phyloP scores from a whole-genome alignment of 2,113 vertebrate genomes.

The Odontesthes bonariensis region DNA sequence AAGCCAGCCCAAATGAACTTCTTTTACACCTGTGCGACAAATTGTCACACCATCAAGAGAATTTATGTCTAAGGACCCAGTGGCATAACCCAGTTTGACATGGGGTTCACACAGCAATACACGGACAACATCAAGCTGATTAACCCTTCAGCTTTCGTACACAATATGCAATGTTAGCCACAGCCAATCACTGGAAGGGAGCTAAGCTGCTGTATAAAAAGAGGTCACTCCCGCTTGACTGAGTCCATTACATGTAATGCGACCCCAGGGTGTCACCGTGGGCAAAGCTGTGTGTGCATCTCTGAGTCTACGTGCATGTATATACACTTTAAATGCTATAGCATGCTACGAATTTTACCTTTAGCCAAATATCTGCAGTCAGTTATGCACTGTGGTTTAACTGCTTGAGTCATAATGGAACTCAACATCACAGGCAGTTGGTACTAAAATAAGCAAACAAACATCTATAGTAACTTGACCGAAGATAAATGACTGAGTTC shows the following conservation, averaged over 20 bases:
- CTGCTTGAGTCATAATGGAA: neutral
- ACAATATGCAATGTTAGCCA: conserved; percentile 69
- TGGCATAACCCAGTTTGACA: conserved; percentile 35
- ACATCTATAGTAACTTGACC: neutral
- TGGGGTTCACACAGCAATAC: conserved; percentile 23
- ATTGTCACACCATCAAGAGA: conserved; percentile 48
- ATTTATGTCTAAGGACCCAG: conserved; percentile 47
- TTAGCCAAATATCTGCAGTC: neutral
- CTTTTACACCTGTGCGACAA: conserved; percentile 2
- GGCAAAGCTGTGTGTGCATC: conserved; percentile 13
- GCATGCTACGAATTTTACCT: conserved; percentile 27
- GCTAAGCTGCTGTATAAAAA: conserved; percentile 52
- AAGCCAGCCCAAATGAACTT: too few species aligned
- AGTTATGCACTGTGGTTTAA: neutral
- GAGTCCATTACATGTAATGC: conserved; percentile 46
- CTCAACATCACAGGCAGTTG: neutral
- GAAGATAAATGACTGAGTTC: neutral
- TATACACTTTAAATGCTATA: neutral
- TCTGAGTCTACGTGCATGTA: neutral
- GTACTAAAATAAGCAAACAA: neutral
- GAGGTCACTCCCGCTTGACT: conserved; percentile 62
- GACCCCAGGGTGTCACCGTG: conserved; percentile 33
- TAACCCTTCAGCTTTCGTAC: conserved; percentile 47
- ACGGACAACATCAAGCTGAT: conserved; percentile 40
- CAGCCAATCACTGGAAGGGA: conserved; percentile 61